Evolutionary conservation across 1,140 invertebrate species (phyloP), one percentile per base, ranked within the genome.

Genomic region (Drosophila auraria): DNA sequence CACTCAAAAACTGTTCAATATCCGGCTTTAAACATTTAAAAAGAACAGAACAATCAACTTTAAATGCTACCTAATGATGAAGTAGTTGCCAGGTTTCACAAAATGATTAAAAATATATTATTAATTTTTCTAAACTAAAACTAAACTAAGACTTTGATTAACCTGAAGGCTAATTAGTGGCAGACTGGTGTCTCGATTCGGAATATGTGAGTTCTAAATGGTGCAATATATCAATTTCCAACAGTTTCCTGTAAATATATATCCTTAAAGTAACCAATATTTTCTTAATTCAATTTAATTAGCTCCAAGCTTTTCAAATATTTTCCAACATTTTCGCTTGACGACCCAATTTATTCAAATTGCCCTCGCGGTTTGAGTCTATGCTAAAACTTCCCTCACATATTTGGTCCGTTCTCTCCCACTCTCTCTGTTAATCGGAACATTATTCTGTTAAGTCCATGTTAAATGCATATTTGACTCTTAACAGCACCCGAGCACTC

Each of bases 281-380:
- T 4, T 4, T 50, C 27, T 5, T 27, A 27, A 49, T 25, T 49
- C 0, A 27, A 51, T 27, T 51, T 1, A 27, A n/a, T 51, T 9
- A 27, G 15, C 15, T 25, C 23, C 8, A 50, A 51, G 49, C 49
- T 51, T 51, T 51, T 47, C 17, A 47, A 47, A 47, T 47, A 47
- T 47, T 47, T 47, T 47, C 11, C 25, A 51, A 51, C 25, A 27
- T 51, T 27, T 25, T 27, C 27, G 25, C n/a, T 27, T 15, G 49
- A 27, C 4, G 47, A 15, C 47, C 25, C 25, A 27, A 27, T 27
- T 51, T n/a, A 0, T 51, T 51, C 7, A 9, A 25, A 25, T 50
- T 51, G 15, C 25, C 49, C 15, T 15, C 25, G 8, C 23, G 49
- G 47, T 50, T 50, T 25, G 47, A 3, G 47, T 50, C 47, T 15